A percentile compares a stretch with the other conserved stretches of the same genome.
These are phyloP conservation scores for Orientallactaga bullata DNA, from an alignment of 2,113 vertebrate species.

Conservation along the genomic window DNA sequence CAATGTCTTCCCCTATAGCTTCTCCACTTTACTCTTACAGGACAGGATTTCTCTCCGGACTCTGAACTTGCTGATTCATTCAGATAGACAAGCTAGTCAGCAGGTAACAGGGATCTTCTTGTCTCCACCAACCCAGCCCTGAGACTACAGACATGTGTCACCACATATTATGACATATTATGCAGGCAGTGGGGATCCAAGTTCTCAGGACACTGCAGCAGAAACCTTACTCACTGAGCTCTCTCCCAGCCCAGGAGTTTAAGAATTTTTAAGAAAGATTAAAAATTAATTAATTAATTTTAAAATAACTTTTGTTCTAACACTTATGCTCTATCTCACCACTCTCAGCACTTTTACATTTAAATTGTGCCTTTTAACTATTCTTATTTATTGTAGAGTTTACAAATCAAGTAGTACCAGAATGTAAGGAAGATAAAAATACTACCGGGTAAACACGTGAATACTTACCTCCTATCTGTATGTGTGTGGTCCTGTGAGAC, in stretches of 20 bases:
- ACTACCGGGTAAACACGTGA: background rate
- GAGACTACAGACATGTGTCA: too few relatives aligned
- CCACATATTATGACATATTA: too few relatives aligned
- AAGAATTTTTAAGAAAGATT: background rate
- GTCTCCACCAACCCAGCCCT: too few relatives aligned
- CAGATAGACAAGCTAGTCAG: too few relatives aligned
- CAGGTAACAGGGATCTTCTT: too few relatives aligned
- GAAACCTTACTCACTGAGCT: too few relatives aligned
- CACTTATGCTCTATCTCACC: background rate
- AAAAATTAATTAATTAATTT: background rate
- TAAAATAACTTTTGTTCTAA: background rate
- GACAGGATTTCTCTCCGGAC: too few relatives aligned
- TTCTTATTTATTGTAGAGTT: background rate
- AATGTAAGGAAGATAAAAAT: background rate
- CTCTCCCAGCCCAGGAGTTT: background rate
- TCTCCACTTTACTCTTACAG: too few relatives aligned
- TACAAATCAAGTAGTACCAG: conserved; percentile 1
- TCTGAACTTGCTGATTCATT: too few relatives aligned
- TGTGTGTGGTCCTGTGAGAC: background rate
- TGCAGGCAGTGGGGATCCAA: too few relatives aligned
- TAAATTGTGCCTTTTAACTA: background rate
- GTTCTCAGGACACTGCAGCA: too few relatives aligned
- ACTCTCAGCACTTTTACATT: background rate
- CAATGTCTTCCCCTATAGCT: too few relatives aligned
- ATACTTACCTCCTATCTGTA: background rate